Percentiles rank a stretch among this genome's conserved stretches.
These are phyloP conservation scores for Drosophila koepferae DNA, from an alignment of 2,888 invertebrate genomes.

Conservation along the genomic window DNA sequence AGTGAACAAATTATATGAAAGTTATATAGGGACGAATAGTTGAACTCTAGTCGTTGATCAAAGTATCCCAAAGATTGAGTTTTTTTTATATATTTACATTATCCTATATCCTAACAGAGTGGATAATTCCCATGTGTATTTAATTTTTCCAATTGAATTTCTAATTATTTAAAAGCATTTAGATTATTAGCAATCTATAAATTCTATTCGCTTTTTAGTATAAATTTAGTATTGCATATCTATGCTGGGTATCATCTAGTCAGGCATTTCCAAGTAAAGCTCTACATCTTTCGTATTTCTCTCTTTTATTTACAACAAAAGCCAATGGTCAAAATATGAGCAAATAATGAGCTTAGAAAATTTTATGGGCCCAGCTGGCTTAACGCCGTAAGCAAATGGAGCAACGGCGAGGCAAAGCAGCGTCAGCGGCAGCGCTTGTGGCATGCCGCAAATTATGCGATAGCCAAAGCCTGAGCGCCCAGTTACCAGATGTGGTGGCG, in stretches of 20 bases:
- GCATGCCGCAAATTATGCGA: constrained; percentile 52
- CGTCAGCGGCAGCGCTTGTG: constrained; percentile 33
- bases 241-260: constrained; percentile 1
- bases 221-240: neutral
- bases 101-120: neutral
- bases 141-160: neutral
- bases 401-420: constrained; percentile 7
- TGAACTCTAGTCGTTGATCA: neutral
- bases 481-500: constrained; percentile 15
- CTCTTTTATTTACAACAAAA: constrained; percentile 26
- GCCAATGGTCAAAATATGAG: constrained; percentile 64
- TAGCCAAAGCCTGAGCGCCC: constrained; percentile 8
- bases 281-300: constrained; percentile 10
- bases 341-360: constrained; percentile 80
- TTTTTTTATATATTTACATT: neutral
- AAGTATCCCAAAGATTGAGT: neutral
- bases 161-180: too few species aligned
- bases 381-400: constrained; percentile 48
- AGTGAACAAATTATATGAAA: neutral
- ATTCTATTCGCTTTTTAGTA: neutral
- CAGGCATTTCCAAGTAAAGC: neutral
- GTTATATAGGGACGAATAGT: neutral
- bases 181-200: neutral
- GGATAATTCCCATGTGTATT: neutral
- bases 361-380: constrained; percentile 53